Evolutionary conservation across 1,140 invertebrate genomes (phyloP).

Genomic region (Pseudomyrmex flavicornis): DNA sequence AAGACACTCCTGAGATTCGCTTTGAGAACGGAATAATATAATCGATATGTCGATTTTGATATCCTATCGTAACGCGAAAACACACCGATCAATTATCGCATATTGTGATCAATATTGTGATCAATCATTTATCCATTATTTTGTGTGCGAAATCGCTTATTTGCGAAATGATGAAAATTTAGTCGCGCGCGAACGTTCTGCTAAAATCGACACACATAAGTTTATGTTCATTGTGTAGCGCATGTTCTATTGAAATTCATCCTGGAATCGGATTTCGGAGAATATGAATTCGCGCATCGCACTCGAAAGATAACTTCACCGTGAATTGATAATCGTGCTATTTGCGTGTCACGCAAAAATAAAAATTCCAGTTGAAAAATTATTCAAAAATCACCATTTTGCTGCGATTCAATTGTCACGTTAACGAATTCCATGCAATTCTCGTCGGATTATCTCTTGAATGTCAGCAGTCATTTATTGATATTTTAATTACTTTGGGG

Average conservation of each 20-base stretch:
- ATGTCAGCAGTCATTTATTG: slow-evolving; percentile 18
- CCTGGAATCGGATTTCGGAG: slow-evolving; percentile 19
- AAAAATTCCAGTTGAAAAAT: background rate
- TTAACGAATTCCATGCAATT: slow-evolving; percentile 22
- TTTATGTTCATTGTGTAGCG: slow-evolving; percentile 15
- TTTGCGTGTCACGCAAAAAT: slow-evolving; percentile 1
- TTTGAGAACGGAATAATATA: slow-evolving; percentile 20
- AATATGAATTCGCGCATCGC: background rate
- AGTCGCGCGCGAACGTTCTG: slow-evolving; percentile 33
- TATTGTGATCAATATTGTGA: slow-evolving; percentile 23
- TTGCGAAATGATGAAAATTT: slow-evolving; percentile 10
- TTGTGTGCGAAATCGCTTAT: slow-evolving; percentile 3
- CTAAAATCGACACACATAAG: slow-evolving; percentile 6
- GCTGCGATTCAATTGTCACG: slow-evolving; percentile 5
- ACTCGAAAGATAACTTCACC: slow-evolving; percentile 12
- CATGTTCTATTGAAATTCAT: slow-evolving; percentile 36
- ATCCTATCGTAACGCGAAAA: background rate
- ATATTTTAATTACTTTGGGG: slow-evolving; percentile 41
- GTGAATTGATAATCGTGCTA: slow-evolving; percentile 17
- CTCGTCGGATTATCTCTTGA: slow-evolving; percentile 18
- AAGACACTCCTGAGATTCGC: slow-evolving; percentile 7
- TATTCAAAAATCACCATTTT: slow-evolving; percentile 8
- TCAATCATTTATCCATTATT: slow-evolving; percentile 45
- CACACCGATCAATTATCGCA: slow-evolving; percentile 10
- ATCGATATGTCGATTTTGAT: slow-evolving; percentile 51